Evolutionary conservation across 2,888 invertebrate species (phyloP), one percentile per base, ranked within the genome.

Genomic region (Cheilosia pagana): DNA sequence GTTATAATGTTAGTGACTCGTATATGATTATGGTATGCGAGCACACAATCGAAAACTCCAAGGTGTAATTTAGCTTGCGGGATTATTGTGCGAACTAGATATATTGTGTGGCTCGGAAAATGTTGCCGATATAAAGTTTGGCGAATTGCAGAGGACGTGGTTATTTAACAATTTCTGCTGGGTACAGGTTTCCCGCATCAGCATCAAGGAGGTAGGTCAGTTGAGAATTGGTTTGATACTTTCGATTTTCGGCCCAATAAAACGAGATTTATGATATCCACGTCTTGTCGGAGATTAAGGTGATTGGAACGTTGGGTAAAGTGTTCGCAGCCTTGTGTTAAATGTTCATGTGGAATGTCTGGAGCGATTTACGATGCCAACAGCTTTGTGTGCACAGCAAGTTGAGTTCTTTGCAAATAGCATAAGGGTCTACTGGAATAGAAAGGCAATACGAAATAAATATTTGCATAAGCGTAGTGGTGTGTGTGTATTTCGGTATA

Each of bases 91-190:
- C 48, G 70, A 71, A 21, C 45, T 7, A 19, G 8, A 16, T 3
- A 16, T 3, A 59, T 39, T 53, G 53, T 72, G 68, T 74, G 67
- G 60, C 31, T 57, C 63, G 16, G 23, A 68, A 31, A 23, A 39
- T 48, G n/a, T 48, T 19, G 21, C 31, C 45, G 23, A n/a, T n/a
- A 77, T 50, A 48, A 14, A 12, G 67, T 65, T 78, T 62, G 68
- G 10, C 25, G 28, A 52, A 31, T 12, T 12, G 21, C 28, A 16
- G 23, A 28, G 45, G 3, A 53, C 45, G 62, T 65, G 52, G 59
- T 83, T 83, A 83, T 65, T 78, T 63, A 79, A 83, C 63, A 57
- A 74, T 68, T 70, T 83, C 45, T 70, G 52, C 79, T 39, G 68
- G 68, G 23, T 74, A 63, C 63, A 48, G 68, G 60, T 78, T 78